Evolutionary conservation across 2,888 invertebrate species (phyloP).

Genomic region (Meandrusa payeni): DNA sequence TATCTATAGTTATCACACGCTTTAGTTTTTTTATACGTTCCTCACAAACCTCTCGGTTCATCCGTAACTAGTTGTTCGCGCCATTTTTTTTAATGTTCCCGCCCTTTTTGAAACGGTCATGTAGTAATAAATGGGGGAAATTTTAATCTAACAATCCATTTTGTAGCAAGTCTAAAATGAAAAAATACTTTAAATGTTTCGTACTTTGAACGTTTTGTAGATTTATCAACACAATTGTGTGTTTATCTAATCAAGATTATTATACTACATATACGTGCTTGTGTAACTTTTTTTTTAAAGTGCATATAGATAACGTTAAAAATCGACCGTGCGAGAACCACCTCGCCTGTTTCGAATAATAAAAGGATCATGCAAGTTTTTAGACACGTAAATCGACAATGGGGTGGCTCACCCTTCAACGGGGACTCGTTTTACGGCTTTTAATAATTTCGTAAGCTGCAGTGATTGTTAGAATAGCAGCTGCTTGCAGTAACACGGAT

Average conservation of each 20-base stretch:
- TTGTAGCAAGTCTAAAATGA: no score
- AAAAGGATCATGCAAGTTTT: slow-evolving; percentile 64
- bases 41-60: no score
- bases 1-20: no score
- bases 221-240: background rate
- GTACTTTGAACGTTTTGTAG: no score
- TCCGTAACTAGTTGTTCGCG: background rate
- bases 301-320: slow-evolving; percentile 31
- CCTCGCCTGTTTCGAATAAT: slow-evolving; percentile 66
- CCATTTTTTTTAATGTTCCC: background rate
- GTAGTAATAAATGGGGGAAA: no score
- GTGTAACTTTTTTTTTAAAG: slow-evolving; percentile 16
- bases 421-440: slow-evolving; percentile 77
- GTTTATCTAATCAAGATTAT: slow-evolving; percentile 5
- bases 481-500: slow-evolving; percentile 64
- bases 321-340: slow-evolving; percentile 43
- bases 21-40: no score
- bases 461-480: slow-evolving; percentile 72
- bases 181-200: no score
- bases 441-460: slow-evolving; percentile 78
- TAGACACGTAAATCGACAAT: slow-evolving; percentile 64
- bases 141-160: no score
- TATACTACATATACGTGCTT: background rate
- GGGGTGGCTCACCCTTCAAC: slow-evolving; percentile 74
- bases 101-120: no score